These are phyloP conservation scores for Helleia helle DNA, from an alignment of 2,888 invertebrate species.

Conservation along the genomic window DNA sequence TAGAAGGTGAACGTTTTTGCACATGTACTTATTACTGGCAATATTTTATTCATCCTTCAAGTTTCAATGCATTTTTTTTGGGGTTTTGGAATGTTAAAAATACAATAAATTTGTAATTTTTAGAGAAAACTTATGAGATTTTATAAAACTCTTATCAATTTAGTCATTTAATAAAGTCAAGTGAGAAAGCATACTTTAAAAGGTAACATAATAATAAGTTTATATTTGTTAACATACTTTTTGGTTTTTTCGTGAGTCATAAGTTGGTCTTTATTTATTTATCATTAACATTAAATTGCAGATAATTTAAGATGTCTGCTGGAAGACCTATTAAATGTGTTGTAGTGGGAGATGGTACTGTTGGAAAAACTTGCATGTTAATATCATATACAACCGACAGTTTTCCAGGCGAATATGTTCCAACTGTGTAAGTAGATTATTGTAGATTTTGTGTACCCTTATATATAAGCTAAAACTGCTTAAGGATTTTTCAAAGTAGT, in stretches of 20 bases:
- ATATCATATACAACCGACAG: slow-evolving; percentile 94
- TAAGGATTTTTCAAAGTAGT: too few species aligned
- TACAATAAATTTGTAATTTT: not conserved
- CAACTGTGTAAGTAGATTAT: slow-evolving; percentile 86
- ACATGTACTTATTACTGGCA: slow-evolving; percentile 18
- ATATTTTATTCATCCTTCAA: slow-evolving; percentile 25
- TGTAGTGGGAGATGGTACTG: slow-evolving; percentile 94
- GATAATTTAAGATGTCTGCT: slow-evolving; percentile 83
- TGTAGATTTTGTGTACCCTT: not conserved
- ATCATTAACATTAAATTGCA: slow-evolving; percentile 29
- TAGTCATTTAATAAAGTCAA: not conserved
- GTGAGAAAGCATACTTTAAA: not conserved
- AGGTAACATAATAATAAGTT: slow-evolving; percentile 17
- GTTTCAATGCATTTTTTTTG: slow-evolving; percentile 47
- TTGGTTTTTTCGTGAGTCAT: slow-evolving; percentile 55
- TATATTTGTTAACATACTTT: slow-evolving; percentile 28
- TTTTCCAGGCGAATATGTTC: slow-evolving; percentile 96
- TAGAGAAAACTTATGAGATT: not conserved
- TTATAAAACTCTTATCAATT: not conserved
- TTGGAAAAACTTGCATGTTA: slow-evolving; percentile 95
- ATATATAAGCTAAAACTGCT: too few species aligned
- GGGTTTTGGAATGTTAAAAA: slow-evolving; percentile 18
- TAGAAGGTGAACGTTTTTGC: too few species aligned
- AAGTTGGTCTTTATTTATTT: slow-evolving; percentile 45
- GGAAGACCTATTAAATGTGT: slow-evolving; percentile 94